Evolutionary conservation across 2,113 vertebrate species (phyloP).

Genomic region (Phylloscopus whistleri): DNA sequence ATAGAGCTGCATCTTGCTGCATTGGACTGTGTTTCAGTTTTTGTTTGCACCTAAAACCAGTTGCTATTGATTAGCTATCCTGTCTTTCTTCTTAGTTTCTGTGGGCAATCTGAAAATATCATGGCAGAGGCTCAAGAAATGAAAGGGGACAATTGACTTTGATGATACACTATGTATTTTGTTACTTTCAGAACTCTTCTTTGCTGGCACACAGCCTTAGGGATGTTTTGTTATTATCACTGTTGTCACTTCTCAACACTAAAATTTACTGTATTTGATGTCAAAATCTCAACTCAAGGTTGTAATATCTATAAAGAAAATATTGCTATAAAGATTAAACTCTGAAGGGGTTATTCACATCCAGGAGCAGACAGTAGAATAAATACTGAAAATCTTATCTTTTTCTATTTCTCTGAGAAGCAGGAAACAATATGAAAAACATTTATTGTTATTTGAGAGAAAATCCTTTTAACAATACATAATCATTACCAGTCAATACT

Average conservation of each 20-base stretch:
- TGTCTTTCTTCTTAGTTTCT: neutral
- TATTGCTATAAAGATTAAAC: constrained; percentile 62
- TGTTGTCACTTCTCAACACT: constrained; percentile 32
- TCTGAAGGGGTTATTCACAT: constrained; percentile 54
- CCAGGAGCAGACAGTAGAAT: constrained; percentile 55
- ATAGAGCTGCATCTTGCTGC: neutral
- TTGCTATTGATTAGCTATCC: neutral
- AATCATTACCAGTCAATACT: constrained; percentile 58
- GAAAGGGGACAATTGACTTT: constrained; percentile 5
- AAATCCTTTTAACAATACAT: constrained; percentile 54
- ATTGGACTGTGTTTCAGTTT: neutral
- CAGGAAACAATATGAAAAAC: constrained; percentile 67
- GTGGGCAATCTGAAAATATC: neutral
- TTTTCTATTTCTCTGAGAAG: constrained; percentile 58
- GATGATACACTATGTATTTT: neutral
- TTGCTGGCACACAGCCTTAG: neutral
- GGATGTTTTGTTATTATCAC: constrained; percentile 55
- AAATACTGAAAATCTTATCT: constrained; percentile 71
- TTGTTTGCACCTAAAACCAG: neutral
- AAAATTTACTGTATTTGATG: constrained; percentile 62
- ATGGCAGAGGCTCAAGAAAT: neutral
- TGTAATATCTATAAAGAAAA: constrained; percentile 56
- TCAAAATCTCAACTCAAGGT: constrained; percentile 65
- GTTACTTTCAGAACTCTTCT: constrained; percentile 39
- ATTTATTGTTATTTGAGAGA: constrained; percentile 67